A percentile compares a stretch with the other conserved stretches of the same genome.
phyloP scores from a whole-genome alignment of 2,888 invertebrate genomes.

The Muschampia plurimacula region DNA sequence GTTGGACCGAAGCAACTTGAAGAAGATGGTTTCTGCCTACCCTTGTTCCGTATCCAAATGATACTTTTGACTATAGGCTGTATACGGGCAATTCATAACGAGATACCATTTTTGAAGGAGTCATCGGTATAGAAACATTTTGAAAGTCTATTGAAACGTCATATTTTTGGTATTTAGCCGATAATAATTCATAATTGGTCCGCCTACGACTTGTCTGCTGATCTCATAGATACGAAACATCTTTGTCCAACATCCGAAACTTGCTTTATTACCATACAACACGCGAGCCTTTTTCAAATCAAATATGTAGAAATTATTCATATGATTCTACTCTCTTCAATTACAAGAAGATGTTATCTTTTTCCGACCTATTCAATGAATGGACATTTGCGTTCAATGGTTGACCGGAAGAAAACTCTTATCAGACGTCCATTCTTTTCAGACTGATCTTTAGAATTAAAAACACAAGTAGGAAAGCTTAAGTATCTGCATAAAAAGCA shows the following conservation, averaged over 20 bases:
- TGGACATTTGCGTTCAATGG: conserved; percentile 30
- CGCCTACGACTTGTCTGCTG: conserved; percentile 18
- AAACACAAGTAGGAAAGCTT: neutral
- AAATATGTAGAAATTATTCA: conserved; percentile 26
- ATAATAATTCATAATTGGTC: conserved; percentile 27
- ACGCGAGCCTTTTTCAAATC: conserved; percentile 22
- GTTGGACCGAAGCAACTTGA: too few relatives aligned
- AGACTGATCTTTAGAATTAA: conserved; percentile 10
- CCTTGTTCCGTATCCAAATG: too few relatives aligned
- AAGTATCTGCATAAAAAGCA: neutral
- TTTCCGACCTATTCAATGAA: conserved; percentile 26
- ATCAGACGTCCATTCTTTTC: conserved; percentile 19
- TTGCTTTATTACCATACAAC: conserved; percentile 32
- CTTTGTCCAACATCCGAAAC: conserved; percentile 32
- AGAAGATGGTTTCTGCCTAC: too few relatives aligned
- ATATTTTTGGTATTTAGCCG: conserved; percentile 20
- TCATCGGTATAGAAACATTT: neutral
- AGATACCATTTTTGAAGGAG: neutral
- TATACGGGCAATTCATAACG: too few relatives aligned
- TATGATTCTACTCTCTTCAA: conserved; percentile 26
- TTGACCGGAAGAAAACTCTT: conserved; percentile 39
- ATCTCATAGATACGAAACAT: conserved; percentile 30
- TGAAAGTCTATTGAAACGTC: conserved; percentile 3
- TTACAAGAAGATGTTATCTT: conserved; percentile 33
- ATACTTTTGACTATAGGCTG: too few relatives aligned